Evolutionary conservation across 2,113 vertebrate genomes (phyloP).

Genomic region (Mastomys natalensis): DNA sequence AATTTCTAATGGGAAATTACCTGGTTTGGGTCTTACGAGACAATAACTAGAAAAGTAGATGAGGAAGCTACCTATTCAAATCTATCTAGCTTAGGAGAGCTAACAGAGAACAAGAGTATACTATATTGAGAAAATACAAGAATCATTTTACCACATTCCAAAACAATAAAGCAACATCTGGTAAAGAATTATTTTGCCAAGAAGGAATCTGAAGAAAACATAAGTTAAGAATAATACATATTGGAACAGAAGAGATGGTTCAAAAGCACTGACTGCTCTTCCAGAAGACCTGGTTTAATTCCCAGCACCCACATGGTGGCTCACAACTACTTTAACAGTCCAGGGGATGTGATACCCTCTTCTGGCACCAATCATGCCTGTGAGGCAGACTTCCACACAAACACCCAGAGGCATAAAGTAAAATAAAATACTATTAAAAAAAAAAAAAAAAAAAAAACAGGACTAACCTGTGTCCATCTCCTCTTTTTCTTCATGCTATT

Average conservation of each 20-base stretch:
- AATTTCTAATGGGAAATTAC: constrained; percentile 20
- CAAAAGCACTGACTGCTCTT: background rate
- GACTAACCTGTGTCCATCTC: background rate
- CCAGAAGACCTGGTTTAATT: background rate
- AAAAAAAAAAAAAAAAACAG: too few relatives aligned
- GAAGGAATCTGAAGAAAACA: background rate
- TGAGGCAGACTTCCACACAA: background rate
- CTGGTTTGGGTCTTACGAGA: background rate
- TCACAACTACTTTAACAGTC: background rate
- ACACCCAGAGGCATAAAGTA: background rate
- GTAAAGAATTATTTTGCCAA: background rate
- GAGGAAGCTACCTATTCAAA: background rate
- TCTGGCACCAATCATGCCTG: background rate
- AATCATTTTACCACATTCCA: background rate
- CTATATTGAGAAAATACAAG: background rate
- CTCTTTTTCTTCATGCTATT: background rate
- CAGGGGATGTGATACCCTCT: background rate
- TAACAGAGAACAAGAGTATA: background rate
- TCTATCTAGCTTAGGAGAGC: background rate
- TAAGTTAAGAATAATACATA: background rate
- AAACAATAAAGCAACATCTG: constrained; percentile 17
- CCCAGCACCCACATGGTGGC: background rate
- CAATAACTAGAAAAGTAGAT: background rate
- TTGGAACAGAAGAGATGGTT: too few relatives aligned
- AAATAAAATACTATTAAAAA: background rate